These are phyloP conservation scores for Cordylochernes scorpioides DNA, from an alignment of 2,888 invertebrate genomes.

Conservation along the genomic window DNA sequence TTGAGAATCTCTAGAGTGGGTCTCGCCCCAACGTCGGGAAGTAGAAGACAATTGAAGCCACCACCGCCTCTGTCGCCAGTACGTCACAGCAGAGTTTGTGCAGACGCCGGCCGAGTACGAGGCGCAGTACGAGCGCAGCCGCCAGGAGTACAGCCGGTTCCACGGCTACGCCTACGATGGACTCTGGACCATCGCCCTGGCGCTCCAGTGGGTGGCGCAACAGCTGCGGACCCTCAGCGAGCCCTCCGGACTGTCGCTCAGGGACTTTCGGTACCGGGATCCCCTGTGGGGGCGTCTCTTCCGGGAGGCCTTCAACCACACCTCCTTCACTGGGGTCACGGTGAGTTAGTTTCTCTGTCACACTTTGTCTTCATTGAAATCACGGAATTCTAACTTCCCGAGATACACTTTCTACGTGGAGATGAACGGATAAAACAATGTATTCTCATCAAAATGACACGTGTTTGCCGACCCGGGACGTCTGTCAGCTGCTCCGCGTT, in stretches of 20 bases:
- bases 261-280: constrained; percentile 55
- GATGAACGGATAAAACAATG: too few relatives aligned
- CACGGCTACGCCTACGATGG: constrained; percentile 97
- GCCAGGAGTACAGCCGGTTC: constrained; percentile 62
- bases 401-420: too few relatives aligned
- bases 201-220: constrained; percentile 65
- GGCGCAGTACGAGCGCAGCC: constrained; percentile 52
- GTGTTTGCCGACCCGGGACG: too few relatives aligned
- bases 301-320: constrained; percentile 59
- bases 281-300: constrained; percentile 56
- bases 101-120: constrained; percentile 73
- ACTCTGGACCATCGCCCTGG: constrained; percentile 87
- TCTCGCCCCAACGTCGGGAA: too few relatives aligned
- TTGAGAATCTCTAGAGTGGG: not conserved
- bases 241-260: constrained; percentile 6
- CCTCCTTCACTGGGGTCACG: constrained; percentile 78
- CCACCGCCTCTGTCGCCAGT: too few relatives aligned
- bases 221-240: constrained; percentile 27
- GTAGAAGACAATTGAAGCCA: too few relatives aligned
- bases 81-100: constrained; percentile 19
- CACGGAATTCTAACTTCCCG: too few relatives aligned
- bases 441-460: too few relatives aligned
- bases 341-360: constrained; percentile 22
- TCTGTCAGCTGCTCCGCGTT: too few relatives aligned
- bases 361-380: too few relatives aligned